phyloP scores from a whole-genome alignment of 2,888 invertebrate species.

The Drosophila heteroneura region DNA sequence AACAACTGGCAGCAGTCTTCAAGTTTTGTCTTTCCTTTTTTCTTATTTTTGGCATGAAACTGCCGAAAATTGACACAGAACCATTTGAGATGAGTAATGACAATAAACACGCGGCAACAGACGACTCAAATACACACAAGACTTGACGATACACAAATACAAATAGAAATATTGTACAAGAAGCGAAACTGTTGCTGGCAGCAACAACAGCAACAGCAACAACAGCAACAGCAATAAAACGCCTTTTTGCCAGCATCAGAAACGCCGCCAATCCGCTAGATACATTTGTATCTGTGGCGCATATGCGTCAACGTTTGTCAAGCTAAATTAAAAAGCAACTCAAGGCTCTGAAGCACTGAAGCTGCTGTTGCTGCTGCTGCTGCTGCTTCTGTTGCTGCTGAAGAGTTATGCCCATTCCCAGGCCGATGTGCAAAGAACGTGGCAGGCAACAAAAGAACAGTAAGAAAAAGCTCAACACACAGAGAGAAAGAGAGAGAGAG shows the following conservation, averaged over 20 bases:
- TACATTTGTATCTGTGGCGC: slow-evolving; percentile 70
- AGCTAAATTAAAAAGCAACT: slow-evolving; percentile 78
- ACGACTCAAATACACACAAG: slow-evolving; percentile 6
- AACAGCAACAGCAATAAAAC: slow-evolving; percentile 24
- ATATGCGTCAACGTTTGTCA: slow-evolving; percentile 68
- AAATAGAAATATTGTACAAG: slow-evolving; percentile 25
- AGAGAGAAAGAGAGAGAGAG: background rate
- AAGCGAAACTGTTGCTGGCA: slow-evolving; percentile 68
- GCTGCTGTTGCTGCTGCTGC: slow-evolving; percentile 16
- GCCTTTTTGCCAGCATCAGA: slow-evolving; percentile 44
- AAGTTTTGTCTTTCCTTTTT: slow-evolving; percentile 9
- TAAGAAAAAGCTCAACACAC: slow-evolving; percentile 29
- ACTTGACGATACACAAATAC: slow-evolving; percentile 30
- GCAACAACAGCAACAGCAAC: slow-evolving; percentile 11
- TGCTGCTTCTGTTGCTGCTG: slow-evolving; percentile 18
- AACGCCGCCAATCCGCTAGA: slow-evolving; percentile 62
- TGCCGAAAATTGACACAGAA: slow-evolving; percentile 63
- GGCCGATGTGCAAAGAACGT: slow-evolving; percentile 58
- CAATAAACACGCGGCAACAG: slow-evolving; percentile 59
- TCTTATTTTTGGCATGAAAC: slow-evolving; percentile 15
- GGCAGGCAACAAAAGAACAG: slow-evolving; percentile 22
- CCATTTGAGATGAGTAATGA: slow-evolving; percentile 75
- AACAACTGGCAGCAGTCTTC: slow-evolving; percentile 24
- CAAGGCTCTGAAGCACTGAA: slow-evolving; percentile 32
- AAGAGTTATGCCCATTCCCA: slow-evolving; percentile 37